These are phyloP conservation scores for Crotalus tigris DNA, from an alignment of 2,113 vertebrate genomes.

Conservation along the genomic window DNA sequence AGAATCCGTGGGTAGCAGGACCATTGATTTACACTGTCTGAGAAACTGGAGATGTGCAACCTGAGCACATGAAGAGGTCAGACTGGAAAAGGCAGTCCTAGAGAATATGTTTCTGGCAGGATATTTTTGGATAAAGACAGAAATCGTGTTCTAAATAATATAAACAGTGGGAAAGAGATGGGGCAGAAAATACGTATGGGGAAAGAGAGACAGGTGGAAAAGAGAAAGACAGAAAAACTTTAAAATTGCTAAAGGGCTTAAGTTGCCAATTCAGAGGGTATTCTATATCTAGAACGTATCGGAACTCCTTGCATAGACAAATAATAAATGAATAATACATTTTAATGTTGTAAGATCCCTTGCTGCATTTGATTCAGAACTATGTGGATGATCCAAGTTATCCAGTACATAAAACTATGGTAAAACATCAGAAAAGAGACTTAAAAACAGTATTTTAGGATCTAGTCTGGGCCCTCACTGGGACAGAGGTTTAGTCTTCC, in stretches of 20 bases:
- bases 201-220: neutral
- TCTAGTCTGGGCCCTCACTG: neutral
- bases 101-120: neutral
- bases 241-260: neutral
- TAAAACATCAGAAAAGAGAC: neutral
- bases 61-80: neutral
- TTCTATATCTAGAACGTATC: neutral
- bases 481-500: too few species aligned
- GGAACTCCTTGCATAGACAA: neutral
- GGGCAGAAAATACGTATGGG: neutral
- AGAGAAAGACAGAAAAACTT: neutral
- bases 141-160: neutral
- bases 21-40: neutral
- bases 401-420: neutral
- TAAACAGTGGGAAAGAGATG: neutral
- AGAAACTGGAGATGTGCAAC: neutral
- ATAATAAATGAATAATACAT: neutral
- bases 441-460: neutral
- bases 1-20: neutral
- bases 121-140: neutral
- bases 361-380: neutral
- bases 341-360: neutral
- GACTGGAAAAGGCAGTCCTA: neutral
- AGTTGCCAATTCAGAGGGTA: neutral
- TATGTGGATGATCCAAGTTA: neutral